A percentile compares a stretch with the other conserved stretches of the same genome.
Conservation (phyloP, 2,113 vertebrate genomes). For the Parus major region DNA sequence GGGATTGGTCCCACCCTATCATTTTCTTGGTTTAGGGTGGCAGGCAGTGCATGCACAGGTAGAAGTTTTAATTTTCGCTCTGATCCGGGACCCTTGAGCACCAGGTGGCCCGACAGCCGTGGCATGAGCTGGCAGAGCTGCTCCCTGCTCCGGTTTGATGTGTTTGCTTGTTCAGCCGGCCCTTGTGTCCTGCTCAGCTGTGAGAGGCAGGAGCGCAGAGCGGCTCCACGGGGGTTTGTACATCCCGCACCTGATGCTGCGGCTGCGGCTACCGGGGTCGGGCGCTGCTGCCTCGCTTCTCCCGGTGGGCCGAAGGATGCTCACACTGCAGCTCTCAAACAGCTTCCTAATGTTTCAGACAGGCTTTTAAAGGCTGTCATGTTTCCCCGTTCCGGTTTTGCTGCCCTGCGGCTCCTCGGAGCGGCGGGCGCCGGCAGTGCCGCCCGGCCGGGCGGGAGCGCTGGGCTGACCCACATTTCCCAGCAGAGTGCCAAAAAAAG, state of each 20-base stretch:
- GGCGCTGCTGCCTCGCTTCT: fast-evolving
- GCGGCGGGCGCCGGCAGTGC: conserved; percentile 45
- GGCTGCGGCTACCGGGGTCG: fast-evolving
- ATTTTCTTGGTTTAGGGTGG: background rate
- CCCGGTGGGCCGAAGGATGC: fast-evolving
- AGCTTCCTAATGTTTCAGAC: background rate
- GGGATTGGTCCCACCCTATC: background rate
- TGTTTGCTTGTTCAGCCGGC: fast-evolving
- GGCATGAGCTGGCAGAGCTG: background rate
- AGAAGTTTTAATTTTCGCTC: fast-evolving
- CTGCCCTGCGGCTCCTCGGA: background rate
- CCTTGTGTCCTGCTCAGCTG: fast-evolving
- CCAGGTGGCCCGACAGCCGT: fast-evolving
- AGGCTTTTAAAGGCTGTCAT: background rate
- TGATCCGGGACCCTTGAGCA: fast-evolving
- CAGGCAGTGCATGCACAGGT: fast-evolving
- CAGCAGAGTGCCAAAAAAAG: background rate
- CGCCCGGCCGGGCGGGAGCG: background rate
- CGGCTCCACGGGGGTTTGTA: background rate
- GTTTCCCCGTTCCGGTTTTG: background rate
- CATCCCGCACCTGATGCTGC: fast-evolving
- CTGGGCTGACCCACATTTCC: background rate
- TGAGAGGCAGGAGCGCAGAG: fast-evolving
- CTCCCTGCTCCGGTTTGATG: fast-evolving
- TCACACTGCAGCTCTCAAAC: background rate